Base-by-base conservation (phyloP, 1,140 invertebrate species). In the Globodera ellingtonae region DNA sequence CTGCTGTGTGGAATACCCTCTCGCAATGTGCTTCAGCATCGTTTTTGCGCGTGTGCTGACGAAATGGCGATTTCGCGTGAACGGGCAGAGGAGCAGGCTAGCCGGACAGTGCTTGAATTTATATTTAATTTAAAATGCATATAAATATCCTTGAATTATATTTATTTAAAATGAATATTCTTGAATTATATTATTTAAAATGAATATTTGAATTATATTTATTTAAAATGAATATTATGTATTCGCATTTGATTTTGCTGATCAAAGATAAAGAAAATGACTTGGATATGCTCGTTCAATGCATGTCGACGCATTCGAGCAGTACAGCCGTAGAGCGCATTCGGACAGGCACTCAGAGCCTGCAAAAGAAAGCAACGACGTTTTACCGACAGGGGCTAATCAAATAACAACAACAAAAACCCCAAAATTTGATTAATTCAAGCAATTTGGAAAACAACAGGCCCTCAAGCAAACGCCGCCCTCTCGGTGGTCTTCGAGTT, bases 1-100 rank as follows among this genome's bases (percentile, higher is more conserved):
- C 35, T 2, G 48, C 48, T 50, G 50, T 52, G 50, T 13, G 50
- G 35, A 35, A 35, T 2, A 35, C 35, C 18, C 67, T 21, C 18
- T 70, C 10, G 75, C 75, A 7, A 77, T 77, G 10, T 18, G n/a
- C 9, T 77, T 77, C 10, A 77, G 48, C 10, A 69, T 47, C 47
- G 18, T 77, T 66, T 77, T 77, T 9, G 75, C 24, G 24, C 48
- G 65, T 44, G 15, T 44, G 48, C 44, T 67, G 56, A 48, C 52
- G 44, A 77, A 77, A 10, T 77, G 75, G 52, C 75, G 75, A 44
- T 77, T 70, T 9, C 75, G 59, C 9, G 67, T 50, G 69, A 77
- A 77, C 10, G 75, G 75, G 18, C 75, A 77, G 65, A 74, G 48
- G 48, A 77, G 13, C 4, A 77, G 46, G 48, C 62, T 67, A 50